These are phyloP conservation scores for Parnassius orleans DNA, from an alignment of 2,888 invertebrate genomes.

Conservation along the genomic window DNA sequence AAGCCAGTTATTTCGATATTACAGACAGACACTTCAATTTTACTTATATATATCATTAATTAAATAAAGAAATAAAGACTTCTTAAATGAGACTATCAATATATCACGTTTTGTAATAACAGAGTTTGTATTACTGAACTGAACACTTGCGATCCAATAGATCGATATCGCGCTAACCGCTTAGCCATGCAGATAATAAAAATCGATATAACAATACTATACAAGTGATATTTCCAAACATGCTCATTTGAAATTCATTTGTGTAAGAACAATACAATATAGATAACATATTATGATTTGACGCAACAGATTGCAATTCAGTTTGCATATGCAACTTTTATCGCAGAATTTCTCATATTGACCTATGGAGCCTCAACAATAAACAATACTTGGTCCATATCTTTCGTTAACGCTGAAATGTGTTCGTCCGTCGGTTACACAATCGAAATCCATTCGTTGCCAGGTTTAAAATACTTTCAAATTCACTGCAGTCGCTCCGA, in stretches of 20 bases:
- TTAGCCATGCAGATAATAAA: background rate
- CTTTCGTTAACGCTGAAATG: too few relatives aligned
- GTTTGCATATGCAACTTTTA: slow-evolving; percentile 10
- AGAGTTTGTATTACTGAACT: too few relatives aligned
- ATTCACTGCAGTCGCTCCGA: slow-evolving; percentile 26
- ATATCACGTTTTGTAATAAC: too few relatives aligned
- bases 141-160: too few relatives aligned
- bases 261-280: slow-evolving; percentile 1
- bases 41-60: too few relatives aligned
- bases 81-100: too few relatives aligned
- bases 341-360: background rate
- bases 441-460: slow-evolving; percentile 13
- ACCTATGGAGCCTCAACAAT: slow-evolving; percentile 9
- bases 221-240: background rate
- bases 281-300: slow-evolving; percentile 3
- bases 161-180: background rate
- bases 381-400: background rate
- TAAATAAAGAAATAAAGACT: too few relatives aligned
- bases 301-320: slow-evolving; percentile 9
- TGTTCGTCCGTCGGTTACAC: slow-evolving; percentile 3
- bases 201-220: background rate
- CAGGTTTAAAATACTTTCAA: slow-evolving; percentile 29
- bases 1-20: too few relatives aligned
- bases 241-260: background rate
- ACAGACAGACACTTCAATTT: too few relatives aligned